Evolutionary conservation across 2,888 invertebrate genomes (phyloP).

Genomic region (Girardia tigrina): DNA sequence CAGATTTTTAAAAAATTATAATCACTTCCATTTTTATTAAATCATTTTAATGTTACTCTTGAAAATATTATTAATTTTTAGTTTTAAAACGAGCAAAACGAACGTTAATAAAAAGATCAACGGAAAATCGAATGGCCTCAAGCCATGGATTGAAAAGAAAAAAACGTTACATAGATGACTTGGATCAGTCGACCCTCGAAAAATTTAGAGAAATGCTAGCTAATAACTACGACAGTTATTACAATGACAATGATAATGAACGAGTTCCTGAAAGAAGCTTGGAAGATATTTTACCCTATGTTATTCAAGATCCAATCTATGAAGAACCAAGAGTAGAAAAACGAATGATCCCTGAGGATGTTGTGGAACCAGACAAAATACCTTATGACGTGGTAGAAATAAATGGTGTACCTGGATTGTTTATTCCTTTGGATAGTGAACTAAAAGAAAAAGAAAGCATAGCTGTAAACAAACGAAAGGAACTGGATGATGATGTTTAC

Average conservation of each 20-base stretch:
- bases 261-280: neutral
- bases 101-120: slow-evolving; percentile 7
- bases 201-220: neutral
- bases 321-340: slow-evolving; percentile 5
- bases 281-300: neutral
- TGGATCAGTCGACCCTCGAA: neutral
- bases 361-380: neutral
- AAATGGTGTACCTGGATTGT: neutral
- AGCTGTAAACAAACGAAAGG: neutral
- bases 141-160: neutral
- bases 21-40: no score
- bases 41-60: no score
- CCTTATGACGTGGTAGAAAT: neutral
- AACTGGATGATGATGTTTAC: neutral
- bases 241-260: neutral
- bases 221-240: slow-evolving; percentile 13
- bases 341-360: neutral
- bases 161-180: neutral
- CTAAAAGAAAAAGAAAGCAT: neutral
- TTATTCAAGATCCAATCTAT: neutral
- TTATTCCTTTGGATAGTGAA: neutral
- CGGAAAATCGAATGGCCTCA: neutral
- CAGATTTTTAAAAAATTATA: no score
- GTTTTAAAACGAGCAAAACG: slow-evolving; percentile 18
- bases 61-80: neutral